Conservation (phyloP, 2,888 invertebrate genomes). For the Drosophila atripex region DNA sequence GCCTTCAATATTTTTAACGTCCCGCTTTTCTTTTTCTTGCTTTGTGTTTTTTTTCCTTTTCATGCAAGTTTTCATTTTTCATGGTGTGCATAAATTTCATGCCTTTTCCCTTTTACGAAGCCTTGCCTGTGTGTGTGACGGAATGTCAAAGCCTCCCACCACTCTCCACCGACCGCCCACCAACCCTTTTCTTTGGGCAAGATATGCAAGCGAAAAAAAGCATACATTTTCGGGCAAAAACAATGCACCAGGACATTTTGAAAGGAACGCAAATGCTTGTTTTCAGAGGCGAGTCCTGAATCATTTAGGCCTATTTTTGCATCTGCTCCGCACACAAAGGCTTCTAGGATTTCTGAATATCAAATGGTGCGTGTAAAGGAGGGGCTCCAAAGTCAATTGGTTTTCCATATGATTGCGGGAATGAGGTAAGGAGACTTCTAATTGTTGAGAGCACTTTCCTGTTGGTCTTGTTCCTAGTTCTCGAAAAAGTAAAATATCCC, state of each 20-base stretch:
- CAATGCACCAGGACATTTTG: constrained; percentile 71
- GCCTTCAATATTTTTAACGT: neutral
- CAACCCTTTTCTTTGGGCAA: neutral
- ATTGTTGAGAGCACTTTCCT: constrained; percentile 68
- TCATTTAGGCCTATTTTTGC: constrained; percentile 23
- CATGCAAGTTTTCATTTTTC: constrained; percentile 71
- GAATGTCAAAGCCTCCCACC: constrained; percentile 53
- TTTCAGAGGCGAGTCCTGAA: constrained; percentile 48
- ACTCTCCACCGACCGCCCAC: neutral
- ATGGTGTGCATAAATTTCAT: constrained; percentile 66
- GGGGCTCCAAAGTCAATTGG: constrained; percentile 19
- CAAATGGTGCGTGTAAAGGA: constrained; percentile 61
- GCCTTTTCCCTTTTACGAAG: constrained; percentile 53
- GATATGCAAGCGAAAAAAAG: constrained; percentile 24
- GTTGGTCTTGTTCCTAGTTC: constrained; percentile 65
- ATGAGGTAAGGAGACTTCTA: constrained; percentile 33
- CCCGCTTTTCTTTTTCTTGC: neutral
- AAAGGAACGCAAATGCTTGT: constrained; percentile 64
- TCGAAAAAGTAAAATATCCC: constrained; percentile 30
- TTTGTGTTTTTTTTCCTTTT: constrained; percentile 4
- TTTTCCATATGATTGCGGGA: constrained; percentile 3
- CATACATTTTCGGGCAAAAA: constrained; percentile 59
- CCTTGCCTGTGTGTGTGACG: constrained; percentile 41
- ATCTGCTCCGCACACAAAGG: neutral
- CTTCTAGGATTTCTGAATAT: constrained; percentile 4